phyloP scores from a whole-genome alignment of 37 sponge, comb jelly and placozoan species.

The Beroe ovata region DNA sequence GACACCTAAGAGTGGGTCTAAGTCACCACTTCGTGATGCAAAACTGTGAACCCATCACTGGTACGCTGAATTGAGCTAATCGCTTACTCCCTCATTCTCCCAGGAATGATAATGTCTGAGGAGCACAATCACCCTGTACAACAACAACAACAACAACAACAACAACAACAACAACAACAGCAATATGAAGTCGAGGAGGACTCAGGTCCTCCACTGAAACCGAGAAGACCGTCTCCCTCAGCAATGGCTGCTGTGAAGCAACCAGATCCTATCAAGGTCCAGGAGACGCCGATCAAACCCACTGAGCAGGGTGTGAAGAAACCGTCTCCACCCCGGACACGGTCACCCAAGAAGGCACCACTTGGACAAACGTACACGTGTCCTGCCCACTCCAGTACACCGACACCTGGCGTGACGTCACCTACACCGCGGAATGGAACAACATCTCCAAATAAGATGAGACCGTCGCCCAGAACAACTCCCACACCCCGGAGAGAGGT shows the following conservation, averaged over 20 bases:
- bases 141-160: too few relatives aligned
- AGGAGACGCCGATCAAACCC: neutral
- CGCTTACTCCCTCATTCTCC: too few relatives aligned
- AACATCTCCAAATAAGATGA: neutral
- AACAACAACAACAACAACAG: neutral
- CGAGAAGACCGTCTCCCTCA: neutral
- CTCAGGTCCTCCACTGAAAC: slow-evolving; percentile 11
- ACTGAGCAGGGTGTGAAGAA: neutral
- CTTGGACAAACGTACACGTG: neutral
- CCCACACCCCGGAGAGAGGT: neutral
- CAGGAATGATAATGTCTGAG: too few relatives aligned
- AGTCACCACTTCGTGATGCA: too few relatives aligned
- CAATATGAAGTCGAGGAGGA: slow-evolving; percentile 37
- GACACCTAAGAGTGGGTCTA: slow-evolving; percentile 6
- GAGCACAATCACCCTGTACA: too few relatives aligned
- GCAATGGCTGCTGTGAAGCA: neutral
- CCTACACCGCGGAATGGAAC: neutral
- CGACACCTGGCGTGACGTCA: neutral
- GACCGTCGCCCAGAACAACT: slow-evolving; percentile 9
- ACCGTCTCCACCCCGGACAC: neutral
- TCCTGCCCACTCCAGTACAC: neutral
- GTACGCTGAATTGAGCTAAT: too few relatives aligned
- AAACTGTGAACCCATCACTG: too few relatives aligned
- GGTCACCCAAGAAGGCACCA: slow-evolving; percentile 9
- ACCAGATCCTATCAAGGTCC: neutral